Conservation (phyloP, 37 sponge, comb jelly and placozoan genomes). For the Tethya wilhelma region DNA sequence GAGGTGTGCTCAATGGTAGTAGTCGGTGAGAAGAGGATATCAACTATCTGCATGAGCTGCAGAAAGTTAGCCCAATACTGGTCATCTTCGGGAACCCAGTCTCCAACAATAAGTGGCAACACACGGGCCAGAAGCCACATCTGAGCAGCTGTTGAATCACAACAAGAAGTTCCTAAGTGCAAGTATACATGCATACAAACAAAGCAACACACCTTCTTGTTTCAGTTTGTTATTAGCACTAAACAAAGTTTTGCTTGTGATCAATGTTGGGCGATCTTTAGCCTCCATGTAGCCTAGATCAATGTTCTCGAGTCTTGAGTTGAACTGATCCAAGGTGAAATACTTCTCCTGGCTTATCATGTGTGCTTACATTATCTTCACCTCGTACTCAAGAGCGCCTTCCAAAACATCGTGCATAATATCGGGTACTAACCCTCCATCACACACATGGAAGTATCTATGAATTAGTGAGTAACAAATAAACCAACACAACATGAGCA, state of each 20-base stretch:
- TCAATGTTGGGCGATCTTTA: constrained; percentile 31
- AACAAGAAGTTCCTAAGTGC: too few species aligned
- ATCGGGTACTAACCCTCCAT: constrained; percentile 55
- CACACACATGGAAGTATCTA: constrained; percentile 17
- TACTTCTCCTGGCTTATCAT: not conserved
- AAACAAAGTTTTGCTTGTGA: constrained; percentile 2
- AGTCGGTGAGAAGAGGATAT: too few species aligned
- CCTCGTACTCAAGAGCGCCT: constrained; percentile 21
- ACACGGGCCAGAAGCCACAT: constrained; percentile 65
- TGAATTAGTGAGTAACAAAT: not conserved
- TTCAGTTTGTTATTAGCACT: constrained; percentile 11
- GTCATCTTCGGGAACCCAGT: constrained; percentile 53
- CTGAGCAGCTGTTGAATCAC: constrained; percentile 72
- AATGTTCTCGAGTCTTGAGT: not conserved
- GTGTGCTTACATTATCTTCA: constrained; percentile 34
- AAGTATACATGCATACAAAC: too few species aligned
- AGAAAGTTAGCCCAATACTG: constrained; percentile 58
- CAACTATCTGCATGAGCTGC: too few species aligned
- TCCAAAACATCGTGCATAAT: constrained; percentile 79
- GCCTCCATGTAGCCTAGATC: constrained; percentile 27
- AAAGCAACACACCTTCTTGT: constrained; percentile 34
- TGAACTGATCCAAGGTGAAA: not conserved
- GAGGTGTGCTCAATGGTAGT: too few species aligned
- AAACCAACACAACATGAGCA: not conserved
- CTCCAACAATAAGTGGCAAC: constrained; percentile 66